These are phyloP conservation scores for Leucophenga maculata DNA, from an alignment of 2,888 invertebrate species.

Conservation along the genomic window DNA sequence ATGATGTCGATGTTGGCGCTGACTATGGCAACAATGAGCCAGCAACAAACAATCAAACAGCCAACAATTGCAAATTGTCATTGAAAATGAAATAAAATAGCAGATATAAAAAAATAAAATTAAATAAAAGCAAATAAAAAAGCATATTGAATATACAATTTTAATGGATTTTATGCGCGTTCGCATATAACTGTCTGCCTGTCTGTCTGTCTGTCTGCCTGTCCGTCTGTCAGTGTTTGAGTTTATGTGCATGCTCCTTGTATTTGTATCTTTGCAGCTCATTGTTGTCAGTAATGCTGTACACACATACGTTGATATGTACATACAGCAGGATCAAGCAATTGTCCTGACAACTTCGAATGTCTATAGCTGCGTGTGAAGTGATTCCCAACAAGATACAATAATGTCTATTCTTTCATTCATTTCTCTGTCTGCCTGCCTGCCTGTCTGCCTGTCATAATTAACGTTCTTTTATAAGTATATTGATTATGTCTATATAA, in stretches of 20 bases:
- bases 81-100: not conserved
- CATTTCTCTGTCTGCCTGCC: not conserved
- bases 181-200: not conserved
- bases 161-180: slow-evolving; percentile 12
- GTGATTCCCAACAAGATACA: not conserved
- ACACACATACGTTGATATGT: no score
- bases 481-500: slow-evolving; percentile 3
- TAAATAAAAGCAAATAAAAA: not conserved
- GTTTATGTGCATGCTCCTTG: no score
- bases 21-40: not conserved
- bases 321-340: no score
- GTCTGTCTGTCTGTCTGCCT: not conserved
- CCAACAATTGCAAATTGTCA: slow-evolving; percentile 18
- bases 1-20: not conserved
- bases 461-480: slow-evolving; percentile 23
- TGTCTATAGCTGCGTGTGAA: no score
- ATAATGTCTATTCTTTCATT: not conserved
- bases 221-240: no score
- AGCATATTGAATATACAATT: slow-evolving; percentile 3
- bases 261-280: no score
- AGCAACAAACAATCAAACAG: not conserved
- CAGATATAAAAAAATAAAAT: not conserved
- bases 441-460: slow-evolving; percentile 8
- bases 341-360: no score
- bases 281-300: no score